These are phyloP conservation scores for Sus cebifrons DNA, from an alignment of 2,797 vertebrate genomes.

Conservation along the genomic window DNA sequence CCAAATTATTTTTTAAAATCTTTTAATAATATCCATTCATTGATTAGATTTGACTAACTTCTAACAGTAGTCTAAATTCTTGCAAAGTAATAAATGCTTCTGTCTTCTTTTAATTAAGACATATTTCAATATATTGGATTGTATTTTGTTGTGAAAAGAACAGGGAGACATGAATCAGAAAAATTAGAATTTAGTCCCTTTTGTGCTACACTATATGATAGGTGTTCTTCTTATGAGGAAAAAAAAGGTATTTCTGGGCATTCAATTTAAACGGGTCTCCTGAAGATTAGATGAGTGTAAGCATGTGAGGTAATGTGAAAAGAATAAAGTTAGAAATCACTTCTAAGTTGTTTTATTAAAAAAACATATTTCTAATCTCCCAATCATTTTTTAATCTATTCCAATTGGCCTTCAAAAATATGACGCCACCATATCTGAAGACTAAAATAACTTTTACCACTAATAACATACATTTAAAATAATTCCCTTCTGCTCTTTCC, in stretches of 20 bases:
- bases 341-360: not conserved
- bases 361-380: not conserved
- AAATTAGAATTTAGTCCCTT: not conserved
- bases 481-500: not conserved
- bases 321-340: not conserved
- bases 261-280: not conserved
- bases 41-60: constrained; percentile 41
- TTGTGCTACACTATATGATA: not conserved
- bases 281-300: not conserved
- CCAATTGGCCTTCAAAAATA: not conserved
- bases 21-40: not conserved
- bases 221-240: not conserved
- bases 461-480: constrained; percentile 6
- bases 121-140: not conserved
- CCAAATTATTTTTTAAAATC: constrained; percentile 40
- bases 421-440: not conserved
- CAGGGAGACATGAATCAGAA: not conserved
- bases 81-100: not conserved
- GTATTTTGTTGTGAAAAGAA: not conserved
- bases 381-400: not conserved
- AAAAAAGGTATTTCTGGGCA: not conserved
- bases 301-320: not conserved
- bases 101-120: not conserved
- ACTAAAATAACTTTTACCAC: not conserved
- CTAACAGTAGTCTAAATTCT: not conserved